Evolutionary conservation across 2,797 vertebrate genomes (phyloP).

Genomic region (Lutjanus argentimaculatus): DNA sequence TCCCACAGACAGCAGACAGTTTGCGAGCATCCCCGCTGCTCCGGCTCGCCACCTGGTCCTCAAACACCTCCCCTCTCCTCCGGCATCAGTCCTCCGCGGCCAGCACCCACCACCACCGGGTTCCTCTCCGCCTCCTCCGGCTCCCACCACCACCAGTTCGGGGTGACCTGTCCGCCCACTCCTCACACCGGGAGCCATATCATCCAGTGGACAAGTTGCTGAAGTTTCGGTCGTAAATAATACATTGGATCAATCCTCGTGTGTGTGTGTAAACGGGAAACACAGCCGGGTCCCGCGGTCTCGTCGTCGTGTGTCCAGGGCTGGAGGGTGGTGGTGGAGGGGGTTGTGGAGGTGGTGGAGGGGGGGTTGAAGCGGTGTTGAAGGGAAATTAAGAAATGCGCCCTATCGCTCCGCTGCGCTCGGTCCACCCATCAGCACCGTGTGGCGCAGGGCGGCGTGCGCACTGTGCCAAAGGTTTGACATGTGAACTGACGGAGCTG

Average conservation of each 20-base stretch:
- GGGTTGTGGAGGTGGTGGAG: neutral
- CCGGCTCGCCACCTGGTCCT: conserved; percentile 65
- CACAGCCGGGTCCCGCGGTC: conserved; percentile 67
- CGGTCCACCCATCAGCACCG: conserved; percentile 79
- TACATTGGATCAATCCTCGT: conserved; percentile 84
- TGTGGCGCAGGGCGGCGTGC: conserved; percentile 78
- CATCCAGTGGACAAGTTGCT: conserved; percentile 83
- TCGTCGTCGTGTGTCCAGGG: conserved; percentile 76
- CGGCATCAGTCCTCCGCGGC: conserved; percentile 62
- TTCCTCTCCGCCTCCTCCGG: conserved; percentile 63
- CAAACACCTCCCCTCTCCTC: conserved; percentile 70
- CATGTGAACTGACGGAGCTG: conserved; percentile 53
- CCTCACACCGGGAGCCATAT: conserved; percentile 87
- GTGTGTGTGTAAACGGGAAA: conserved; percentile 57
- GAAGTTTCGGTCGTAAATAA: conserved; percentile 84
- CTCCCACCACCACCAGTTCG: conserved; percentile 57
- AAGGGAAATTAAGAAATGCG: conserved; percentile 70
- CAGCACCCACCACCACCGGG: conserved; percentile 63
- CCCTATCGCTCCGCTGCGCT: conserved; percentile 72
- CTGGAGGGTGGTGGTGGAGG: conserved; percentile 45
- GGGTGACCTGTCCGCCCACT: conserved; percentile 73
- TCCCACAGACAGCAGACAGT: conserved; percentile 78
- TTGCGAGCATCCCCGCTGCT: conserved; percentile 74
- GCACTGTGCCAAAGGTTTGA: conserved; percentile 60
- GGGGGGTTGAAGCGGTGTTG: conserved; percentile 55